Percentiles rank a stretch among this genome's conserved stretches.
These are phyloP conservation scores for Diceros bicornis DNA, from an alignment of 2,797 vertebrate genomes.

Conservation along the genomic window DNA sequence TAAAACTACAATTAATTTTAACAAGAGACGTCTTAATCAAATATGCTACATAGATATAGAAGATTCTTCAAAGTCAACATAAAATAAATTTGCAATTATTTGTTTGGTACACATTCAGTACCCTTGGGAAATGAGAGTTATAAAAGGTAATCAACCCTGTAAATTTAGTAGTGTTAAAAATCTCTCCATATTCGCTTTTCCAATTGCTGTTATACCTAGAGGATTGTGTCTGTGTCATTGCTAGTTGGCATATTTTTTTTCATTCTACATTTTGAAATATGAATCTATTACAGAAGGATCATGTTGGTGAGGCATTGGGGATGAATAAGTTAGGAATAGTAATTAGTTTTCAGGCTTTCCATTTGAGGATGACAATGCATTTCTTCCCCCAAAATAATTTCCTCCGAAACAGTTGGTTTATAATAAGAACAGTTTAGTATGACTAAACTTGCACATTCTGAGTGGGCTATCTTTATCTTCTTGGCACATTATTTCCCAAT, in stretches of 20 bases:
- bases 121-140: constrained; percentile 43
- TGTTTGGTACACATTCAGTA: constrained; percentile 6
- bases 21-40: background rate
- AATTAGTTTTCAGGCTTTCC: constrained; percentile 75
- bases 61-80: constrained; percentile 47
- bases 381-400: constrained; percentile 49
- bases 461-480: constrained; percentile 75
- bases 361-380: constrained; percentile 66
- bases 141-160: constrained; percentile 47
- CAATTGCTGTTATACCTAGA: constrained; percentile 58
- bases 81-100: constrained; percentile 70
- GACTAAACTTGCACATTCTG: constrained; percentile 66
- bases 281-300: constrained; percentile 77
- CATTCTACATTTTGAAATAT: constrained; percentile 72
- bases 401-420: constrained; percentile 49
- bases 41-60: background rate
- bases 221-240: constrained; percentile 46
- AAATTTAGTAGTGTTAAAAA: constrained; percentile 50
- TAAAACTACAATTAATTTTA: constrained; percentile 52
- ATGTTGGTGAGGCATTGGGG: constrained; percentile 70
- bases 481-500: constrained; percentile 71
- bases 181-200: constrained; percentile 34
- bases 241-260: background rate
- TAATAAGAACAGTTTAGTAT: constrained; percentile 66
- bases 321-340: constrained; percentile 76